A percentile compares a stretch with the other conserved stretches of the same genome.
phyloP scores from a whole-genome alignment of 1,140 invertebrate species.

The Trigoniulus corallinus region DNA sequence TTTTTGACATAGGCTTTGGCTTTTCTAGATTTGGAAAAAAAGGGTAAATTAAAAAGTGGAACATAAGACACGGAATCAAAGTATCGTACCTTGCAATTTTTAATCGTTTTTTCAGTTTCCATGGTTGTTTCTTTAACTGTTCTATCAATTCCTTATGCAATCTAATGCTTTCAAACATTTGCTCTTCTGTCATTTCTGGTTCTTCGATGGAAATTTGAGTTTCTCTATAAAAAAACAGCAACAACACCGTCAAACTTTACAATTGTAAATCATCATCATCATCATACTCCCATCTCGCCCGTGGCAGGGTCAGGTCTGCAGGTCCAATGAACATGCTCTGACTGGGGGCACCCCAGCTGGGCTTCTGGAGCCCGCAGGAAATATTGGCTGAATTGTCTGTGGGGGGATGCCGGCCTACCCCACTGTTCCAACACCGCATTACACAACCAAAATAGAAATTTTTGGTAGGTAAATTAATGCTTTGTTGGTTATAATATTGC shows the following conservation, averaged over 20 bases:
- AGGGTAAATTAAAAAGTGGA: neutral
- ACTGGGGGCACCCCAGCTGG: no score
- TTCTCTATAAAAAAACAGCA: constrained; percentile 8
- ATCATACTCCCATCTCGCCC: no score
- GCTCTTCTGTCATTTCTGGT: constrained; percentile 38
- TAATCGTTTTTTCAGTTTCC: constrained; percentile 69
- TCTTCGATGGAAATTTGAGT: constrained; percentile 16
- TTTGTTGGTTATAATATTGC: no score
- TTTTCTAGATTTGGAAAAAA: constrained; percentile 34
- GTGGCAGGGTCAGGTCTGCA: no score
- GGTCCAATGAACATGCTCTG: no score
- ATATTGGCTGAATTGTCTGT: no score
- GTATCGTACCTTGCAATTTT: constrained; percentile 41
- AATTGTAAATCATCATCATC: constrained; percentile 6
- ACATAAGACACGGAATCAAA: neutral
- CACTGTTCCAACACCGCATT: no score
- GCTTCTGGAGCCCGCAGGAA: no score
- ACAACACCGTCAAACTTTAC: neutral
- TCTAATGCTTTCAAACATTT: constrained; percentile 77
- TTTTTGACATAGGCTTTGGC: constrained; percentile 71
- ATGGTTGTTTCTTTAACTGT: constrained; percentile 73
- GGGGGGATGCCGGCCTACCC: no score
- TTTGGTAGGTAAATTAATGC: no score
- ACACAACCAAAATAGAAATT: no score
- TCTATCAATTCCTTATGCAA: constrained; percentile 84